Base-by-base conservation (phyloP, 1,140 invertebrate species). In the Sycophaga agraensis region DNA sequence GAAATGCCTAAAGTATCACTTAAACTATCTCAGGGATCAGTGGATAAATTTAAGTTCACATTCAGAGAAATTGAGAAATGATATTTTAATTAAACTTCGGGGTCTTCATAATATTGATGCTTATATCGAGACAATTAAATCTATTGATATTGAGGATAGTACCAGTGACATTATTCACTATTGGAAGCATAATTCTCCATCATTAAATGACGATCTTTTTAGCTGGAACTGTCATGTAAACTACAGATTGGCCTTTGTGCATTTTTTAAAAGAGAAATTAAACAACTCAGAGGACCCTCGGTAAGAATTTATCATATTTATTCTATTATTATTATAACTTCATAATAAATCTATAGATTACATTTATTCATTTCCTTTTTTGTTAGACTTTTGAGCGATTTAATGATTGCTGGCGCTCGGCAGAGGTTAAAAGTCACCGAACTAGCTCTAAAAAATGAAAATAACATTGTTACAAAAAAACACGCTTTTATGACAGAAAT, bases 21-120 rank as follows among this genome's bases (percentile, higher is more conserved):
- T 83, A 37, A 68, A 75, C 3, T 69, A 75, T 19, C 1, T 43
- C 5, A 64, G 70, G 26, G 68, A 78, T 48, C 65, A 80, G 24
- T 86, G 84, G 84, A 67, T 78, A n/a, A 68, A 69, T 14, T 31
- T 82, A 3, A 80, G 74, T 69, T 74, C 79, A 0, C 66, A 82
- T 1, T 78, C 76, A 8, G 64, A 68, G 0, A 76, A 81, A 39
- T 37, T 78, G 4, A 71, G 76, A 66, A 67, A 70, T 2, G 60
- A 68, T 0, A 78, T 80, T 51, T 17, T 85, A 0, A 57, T 77
- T 4, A 79, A 79, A 48, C 43, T 84, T 1, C 73, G 78, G 8
- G 74, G 69, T 9, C 67, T 82, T 19, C 69, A 73, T n/a, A 78
- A 83, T 53, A 72, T 83, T 2, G 42, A 79, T 14, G 59, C 57